Percentiles rank a stretch among this genome's conserved stretches.
Conservation (phyloP, 2,113 vertebrate genomes). For the Callocephalon fimbriatum region DNA sequence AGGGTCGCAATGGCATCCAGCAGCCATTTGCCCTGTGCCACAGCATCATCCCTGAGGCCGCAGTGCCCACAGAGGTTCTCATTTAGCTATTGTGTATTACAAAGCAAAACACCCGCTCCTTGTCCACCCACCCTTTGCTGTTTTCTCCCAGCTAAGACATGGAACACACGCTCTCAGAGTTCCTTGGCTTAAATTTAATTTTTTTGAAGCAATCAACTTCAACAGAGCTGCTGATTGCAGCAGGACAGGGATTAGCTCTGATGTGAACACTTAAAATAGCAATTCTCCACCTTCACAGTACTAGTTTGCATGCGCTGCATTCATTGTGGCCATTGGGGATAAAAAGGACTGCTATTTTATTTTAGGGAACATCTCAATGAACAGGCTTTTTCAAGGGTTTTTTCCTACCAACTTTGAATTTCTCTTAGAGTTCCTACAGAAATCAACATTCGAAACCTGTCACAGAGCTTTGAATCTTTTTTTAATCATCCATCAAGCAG, state of each 20-base stretch:
- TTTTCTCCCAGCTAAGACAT: neutral
- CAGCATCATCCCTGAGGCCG: fast-evolving
- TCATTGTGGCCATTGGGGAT: neutral
- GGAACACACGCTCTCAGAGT: neutral
- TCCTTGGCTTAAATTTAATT: conserved; percentile 45
- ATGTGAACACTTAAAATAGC: neutral
- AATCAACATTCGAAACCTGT: neutral
- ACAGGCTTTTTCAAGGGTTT: neutral
- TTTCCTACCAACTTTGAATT: neutral
- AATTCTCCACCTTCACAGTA: neutral
- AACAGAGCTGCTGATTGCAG: conserved; percentile 49
- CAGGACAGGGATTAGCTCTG: conserved; percentile 32
- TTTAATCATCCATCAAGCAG: neutral
- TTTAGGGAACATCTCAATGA: neutral
- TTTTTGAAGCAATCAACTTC: conserved; percentile 41
- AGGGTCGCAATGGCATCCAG: neutral
- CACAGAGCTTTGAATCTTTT: neutral
- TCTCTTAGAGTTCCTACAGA: neutral
- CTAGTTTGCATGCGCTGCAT: fast-evolving
- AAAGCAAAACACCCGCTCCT: neutral
- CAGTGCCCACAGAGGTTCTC: neutral
- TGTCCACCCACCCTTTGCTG: neutral
- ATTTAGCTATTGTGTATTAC: neutral
- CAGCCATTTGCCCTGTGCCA: neutral
- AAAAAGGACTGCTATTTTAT: fast-evolving